A percentile compares a stretch with the other conserved stretches of the same genome.
Evolutionary conservation across 2,797 vertebrate species (phyloP).

Genomic region (Caiman crocodilus): DNA sequence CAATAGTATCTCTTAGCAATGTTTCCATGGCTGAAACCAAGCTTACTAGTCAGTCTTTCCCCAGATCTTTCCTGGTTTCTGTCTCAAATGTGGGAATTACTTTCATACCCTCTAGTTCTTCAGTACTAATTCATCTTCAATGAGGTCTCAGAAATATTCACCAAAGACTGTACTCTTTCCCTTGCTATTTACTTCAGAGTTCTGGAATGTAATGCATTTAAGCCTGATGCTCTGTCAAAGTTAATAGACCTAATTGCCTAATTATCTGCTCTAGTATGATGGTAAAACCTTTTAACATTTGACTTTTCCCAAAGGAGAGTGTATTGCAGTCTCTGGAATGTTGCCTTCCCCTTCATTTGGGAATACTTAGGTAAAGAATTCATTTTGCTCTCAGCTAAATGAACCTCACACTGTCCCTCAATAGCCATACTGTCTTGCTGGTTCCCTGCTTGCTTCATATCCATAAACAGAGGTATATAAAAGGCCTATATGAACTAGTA

Average conservation of each 20-base stretch:
- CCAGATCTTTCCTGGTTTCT: not conserved
- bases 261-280: conserved; percentile 82
- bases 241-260: conserved; percentile 84
- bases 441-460: conserved; percentile 21
- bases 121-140: conserved; percentile 50
- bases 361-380: conserved; percentile 79
- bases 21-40: conserved; percentile 48
- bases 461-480: conserved; percentile 3
- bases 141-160: conserved; percentile 62
- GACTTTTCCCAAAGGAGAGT: conserved; percentile 77
- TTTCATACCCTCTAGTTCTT: conserved; percentile 51
- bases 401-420: conserved; percentile 66
- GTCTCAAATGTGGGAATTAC: conserved; percentile 30
- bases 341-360: conserved; percentile 75
- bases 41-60: conserved; percentile 37
- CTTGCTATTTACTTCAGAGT: conserved; percentile 72
- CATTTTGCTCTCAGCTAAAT: conserved; percentile 75
- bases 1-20: conserved; percentile 39
- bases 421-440: conserved; percentile 49
- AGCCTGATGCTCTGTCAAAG: conserved; percentile 81
- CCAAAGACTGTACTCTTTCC: conserved; percentile 68
- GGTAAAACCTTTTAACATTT: conserved; percentile 83
- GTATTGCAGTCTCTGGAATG: conserved; percentile 76
- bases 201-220: conserved; percentile 78
- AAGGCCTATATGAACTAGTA: not conserved